phyloP scores from a whole-genome alignment of 2,797 vertebrate species.

The Leptoclinus maculatus region DNA sequence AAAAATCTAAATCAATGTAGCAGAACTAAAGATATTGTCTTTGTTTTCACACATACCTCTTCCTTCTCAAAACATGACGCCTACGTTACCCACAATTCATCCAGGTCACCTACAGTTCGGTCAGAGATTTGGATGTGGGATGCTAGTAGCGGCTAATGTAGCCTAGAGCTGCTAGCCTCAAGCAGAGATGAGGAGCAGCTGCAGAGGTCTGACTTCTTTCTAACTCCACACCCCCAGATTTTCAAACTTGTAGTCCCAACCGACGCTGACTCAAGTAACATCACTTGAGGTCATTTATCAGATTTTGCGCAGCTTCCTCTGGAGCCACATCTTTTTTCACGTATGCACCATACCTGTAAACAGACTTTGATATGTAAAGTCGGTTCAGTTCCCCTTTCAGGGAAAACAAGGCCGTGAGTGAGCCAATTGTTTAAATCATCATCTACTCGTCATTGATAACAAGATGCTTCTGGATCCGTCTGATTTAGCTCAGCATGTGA shows the following conservation, averaged over 20 bases:
- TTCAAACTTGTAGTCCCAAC: not conserved
- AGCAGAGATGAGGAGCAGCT: not conserved
- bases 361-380: not conserved
- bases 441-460: not conserved
- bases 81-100: not conserved
- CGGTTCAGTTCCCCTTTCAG: not conserved
- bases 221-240: not conserved
- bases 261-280: not conserved
- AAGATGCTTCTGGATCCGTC: not conserved
- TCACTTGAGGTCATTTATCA: not conserved
- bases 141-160: not conserved
- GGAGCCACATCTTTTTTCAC: not conserved
- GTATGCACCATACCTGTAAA: not conserved
- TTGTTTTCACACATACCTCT: not conserved
- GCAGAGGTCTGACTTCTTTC: not conserved
- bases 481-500: not conserved
- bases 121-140: not conserved
- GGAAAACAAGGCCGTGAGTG: not conserved
- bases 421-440: constrained; percentile 1
- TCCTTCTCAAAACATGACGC: not conserved
- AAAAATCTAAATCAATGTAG: not conserved
- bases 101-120: not conserved
- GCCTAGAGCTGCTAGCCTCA: not conserved
- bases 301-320: not conserved
- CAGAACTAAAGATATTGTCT: not conserved